These are phyloP conservation scores for Diabrotica undecimpunctata DNA, from an alignment of 1,140 invertebrate genomes.

Conservation along the genomic window DNA sequence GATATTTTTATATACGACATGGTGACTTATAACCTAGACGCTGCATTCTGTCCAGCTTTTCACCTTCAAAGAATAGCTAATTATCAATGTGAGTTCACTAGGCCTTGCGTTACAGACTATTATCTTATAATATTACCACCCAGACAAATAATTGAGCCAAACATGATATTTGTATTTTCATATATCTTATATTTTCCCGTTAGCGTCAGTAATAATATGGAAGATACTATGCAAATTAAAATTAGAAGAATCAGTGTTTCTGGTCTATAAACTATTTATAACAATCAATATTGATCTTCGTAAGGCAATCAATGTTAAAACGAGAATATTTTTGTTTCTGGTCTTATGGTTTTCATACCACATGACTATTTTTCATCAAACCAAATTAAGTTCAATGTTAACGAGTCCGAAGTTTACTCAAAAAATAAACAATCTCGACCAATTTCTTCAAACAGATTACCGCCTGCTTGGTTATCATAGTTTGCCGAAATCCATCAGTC, in stretches of 20 bases:
- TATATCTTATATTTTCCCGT: background rate
- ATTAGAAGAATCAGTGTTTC: background rate
- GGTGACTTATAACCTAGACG: background rate
- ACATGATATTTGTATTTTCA: background rate
- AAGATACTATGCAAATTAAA: background rate
- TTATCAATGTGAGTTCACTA: background rate
- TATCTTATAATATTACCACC: background rate
- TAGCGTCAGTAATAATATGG: background rate
- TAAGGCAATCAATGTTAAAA: background rate
- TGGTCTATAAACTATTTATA: background rate
- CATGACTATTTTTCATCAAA: background rate
- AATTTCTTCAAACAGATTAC: too few relatives aligned
- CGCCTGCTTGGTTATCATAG: too few relatives aligned
- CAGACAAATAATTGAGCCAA: background rate
- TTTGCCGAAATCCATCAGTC: too few relatives aligned
- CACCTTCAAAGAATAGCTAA: background rate
- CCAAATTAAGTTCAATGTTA: background rate
- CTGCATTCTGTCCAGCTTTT: background rate
- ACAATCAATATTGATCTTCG: background rate
- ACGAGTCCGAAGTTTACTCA: background rate
- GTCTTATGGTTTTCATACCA: background rate
- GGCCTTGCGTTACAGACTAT: background rate
- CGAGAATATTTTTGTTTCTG: background rate
- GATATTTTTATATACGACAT: background rate
- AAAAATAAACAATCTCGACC: background rate